phyloP scores from a whole-genome alignment of 2,888 invertebrate genomes.

The Pasiphila rectangulata region DNA sequence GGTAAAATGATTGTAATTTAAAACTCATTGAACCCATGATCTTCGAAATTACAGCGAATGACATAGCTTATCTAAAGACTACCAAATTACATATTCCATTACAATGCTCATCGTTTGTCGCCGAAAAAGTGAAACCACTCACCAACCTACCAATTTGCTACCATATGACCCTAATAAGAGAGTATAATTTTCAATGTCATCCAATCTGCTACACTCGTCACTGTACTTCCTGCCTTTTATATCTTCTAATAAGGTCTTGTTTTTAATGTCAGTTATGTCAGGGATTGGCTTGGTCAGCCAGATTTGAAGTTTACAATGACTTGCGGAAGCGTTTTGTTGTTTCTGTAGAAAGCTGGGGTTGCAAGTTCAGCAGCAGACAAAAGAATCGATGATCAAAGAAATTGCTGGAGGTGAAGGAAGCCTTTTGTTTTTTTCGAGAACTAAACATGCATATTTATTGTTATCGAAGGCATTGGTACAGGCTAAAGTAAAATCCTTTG shows the following conservation, averaged over 20 bases:
- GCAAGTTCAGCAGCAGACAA: conserved; percentile 43
- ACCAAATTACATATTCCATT: conserved; percentile 9
- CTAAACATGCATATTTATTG: too few species aligned
- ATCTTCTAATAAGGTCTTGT: conserved; percentile 12
- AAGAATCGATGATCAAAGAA: conserved; percentile 29
- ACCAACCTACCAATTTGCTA: conserved; percentile 9
- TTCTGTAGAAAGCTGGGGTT: conserved; percentile 63
- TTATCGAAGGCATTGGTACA: too few species aligned
- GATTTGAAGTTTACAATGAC: conserved; percentile 59
- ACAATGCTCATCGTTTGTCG: conserved; percentile 11
- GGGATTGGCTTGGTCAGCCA: conserved; percentile 42
- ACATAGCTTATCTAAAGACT: conserved; percentile 6
- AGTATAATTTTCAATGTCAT: conserved; percentile 12
- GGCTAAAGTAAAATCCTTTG: too few species aligned
- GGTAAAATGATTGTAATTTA: neutral
- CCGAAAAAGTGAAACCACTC: conserved; percentile 22
- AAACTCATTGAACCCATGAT: neutral
- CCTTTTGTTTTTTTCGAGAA: conserved; percentile 23
- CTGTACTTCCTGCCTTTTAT: conserved; percentile 11
- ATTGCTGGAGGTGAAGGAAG: conserved; percentile 9
- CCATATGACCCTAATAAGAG: conserved; percentile 18
- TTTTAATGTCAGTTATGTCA: conserved; percentile 35
- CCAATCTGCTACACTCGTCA: neutral
- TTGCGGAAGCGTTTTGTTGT: conserved; percentile 53
- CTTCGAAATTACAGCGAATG: conserved; percentile 23